Percentiles rank a stretch among this genome's conserved stretches.
phyloP scores from a whole-genome alignment of 2,888 invertebrate species.

The Pseudoips prasinana region DNA sequence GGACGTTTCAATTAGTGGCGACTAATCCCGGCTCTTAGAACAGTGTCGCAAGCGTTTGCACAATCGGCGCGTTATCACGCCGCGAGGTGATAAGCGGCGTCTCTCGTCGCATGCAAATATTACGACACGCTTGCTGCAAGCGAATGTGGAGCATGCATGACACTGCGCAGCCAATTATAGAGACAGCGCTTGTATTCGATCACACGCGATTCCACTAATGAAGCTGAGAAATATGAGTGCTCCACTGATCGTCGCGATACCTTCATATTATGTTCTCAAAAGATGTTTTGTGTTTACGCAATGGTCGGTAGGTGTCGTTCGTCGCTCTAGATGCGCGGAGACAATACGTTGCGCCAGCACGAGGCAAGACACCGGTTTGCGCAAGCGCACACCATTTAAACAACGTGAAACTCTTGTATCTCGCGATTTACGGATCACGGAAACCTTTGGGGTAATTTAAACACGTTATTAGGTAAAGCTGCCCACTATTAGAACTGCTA shows the following conservation, averaged over 20 bases:
- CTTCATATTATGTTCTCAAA: slow-evolving; percentile 32
- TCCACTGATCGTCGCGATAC: slow-evolving; percentile 35
- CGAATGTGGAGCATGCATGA: slow-evolving; percentile 35
- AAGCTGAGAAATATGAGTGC: slow-evolving; percentile 24
- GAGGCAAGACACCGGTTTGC: slow-evolving; percentile 36
- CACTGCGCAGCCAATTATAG: slow-evolving; percentile 30
- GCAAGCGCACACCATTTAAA: slow-evolving; percentile 37
- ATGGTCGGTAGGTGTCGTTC: slow-evolving; percentile 50
- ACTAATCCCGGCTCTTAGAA: slow-evolving; percentile 42
- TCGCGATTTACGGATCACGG: slow-evolving; percentile 45
- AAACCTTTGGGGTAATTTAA: slow-evolving; percentile 37
- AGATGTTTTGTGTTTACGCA: slow-evolving; percentile 44
- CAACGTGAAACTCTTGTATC: slow-evolving; percentile 43
- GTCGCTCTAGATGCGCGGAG: slow-evolving; percentile 60
- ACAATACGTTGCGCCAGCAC: slow-evolving; percentile 52
- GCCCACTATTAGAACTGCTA: slow-evolving; percentile 20
- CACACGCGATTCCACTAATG: slow-evolving; percentile 31
- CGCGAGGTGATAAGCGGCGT: slow-evolving; percentile 37
- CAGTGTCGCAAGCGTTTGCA: slow-evolving; percentile 43
- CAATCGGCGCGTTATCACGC: slow-evolving; percentile 44
- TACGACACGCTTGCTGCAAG: slow-evolving; percentile 35
- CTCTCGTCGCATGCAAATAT: slow-evolving; percentile 43
- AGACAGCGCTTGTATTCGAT: slow-evolving; percentile 20
- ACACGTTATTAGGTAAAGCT: slow-evolving; percentile 29
- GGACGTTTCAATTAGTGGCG: slow-evolving; percentile 61